Percentiles rank a stretch among this genome's conserved stretches.
phyloP scores from a whole-genome alignment of 2,797 vertebrate species.

The Monodelphis domestica region DNA sequence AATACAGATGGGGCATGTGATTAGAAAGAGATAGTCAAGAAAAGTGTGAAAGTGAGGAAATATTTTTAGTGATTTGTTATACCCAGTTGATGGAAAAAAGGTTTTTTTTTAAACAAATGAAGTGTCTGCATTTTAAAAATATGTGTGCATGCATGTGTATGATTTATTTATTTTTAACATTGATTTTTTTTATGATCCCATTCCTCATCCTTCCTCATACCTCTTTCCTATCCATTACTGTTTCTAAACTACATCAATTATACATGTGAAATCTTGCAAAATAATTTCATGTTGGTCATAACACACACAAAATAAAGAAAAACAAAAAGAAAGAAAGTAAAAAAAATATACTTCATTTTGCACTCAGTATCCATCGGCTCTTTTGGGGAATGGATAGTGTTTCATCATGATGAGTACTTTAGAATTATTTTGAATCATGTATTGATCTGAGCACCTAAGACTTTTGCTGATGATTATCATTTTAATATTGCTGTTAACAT shows the following conservation, averaged over 20 bases:
- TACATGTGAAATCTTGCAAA: no score
- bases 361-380: neutral
- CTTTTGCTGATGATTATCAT: no score
- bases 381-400: neutral
- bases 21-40: neutral
- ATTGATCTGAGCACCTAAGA: no score
- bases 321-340: neutral
- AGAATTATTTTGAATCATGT: neutral
- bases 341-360: neutral
- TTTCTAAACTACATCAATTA: no score
- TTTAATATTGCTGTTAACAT: no score
- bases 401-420: neutral
- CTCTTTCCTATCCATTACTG: no score
- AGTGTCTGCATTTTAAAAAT: neutral
- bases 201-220: neutral
- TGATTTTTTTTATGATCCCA: neutral
- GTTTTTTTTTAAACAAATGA: neutral
- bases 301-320: no score
- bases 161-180: neutral
- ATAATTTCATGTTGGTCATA: neutral
- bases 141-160: no score
- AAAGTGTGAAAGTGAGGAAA: neutral
- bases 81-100: slow-evolving; percentile 41
- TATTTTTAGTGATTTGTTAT: neutral
- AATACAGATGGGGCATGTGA: slow-evolving; percentile 1